Evolutionary conservation across 2,797 vertebrate genomes (phyloP).

Genomic region (Poeciliopsis gracilis): DNA sequence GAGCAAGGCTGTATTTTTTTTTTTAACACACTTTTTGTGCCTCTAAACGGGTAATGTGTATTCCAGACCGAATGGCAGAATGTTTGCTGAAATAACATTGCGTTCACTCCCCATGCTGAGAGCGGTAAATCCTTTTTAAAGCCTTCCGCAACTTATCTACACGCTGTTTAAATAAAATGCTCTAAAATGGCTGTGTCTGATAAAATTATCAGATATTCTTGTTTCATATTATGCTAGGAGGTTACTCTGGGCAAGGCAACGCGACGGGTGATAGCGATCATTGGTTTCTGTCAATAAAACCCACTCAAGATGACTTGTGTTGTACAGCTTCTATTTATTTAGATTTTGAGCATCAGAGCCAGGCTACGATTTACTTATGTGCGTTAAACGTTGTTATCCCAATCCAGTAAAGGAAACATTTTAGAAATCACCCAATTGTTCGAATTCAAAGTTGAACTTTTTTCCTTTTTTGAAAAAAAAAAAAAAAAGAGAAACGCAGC

Average conservation of each 20-base stretch:
- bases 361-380: not conserved
- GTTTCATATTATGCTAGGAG: not conserved
- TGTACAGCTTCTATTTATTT: no score
- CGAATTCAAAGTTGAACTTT: not conserved
- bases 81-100: slow-evolving; percentile 1
- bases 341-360: no score
- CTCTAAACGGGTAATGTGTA: not conserved
- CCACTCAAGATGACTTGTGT: not conserved
- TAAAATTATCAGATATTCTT: not conserved
- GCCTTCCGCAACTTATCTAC: not conserved
- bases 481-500: not conserved
- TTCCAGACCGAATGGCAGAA: not conserved
- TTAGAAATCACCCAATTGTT: not conserved
- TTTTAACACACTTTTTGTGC: not conserved
- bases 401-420: not conserved
- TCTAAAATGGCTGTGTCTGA: not conserved
- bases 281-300: not conserved
- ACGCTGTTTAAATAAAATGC: not conserved
- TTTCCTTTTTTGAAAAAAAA: no score
- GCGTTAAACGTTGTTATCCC: not conserved
- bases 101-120: not conserved
- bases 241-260: not conserved
- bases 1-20: not conserved
- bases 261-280: not conserved
- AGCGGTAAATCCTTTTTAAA: not conserved